Evolutionary conservation across 2,888 invertebrate species (phyloP), one percentile per base, ranked within the genome.

Genomic region (Eilema depressum): DNA sequence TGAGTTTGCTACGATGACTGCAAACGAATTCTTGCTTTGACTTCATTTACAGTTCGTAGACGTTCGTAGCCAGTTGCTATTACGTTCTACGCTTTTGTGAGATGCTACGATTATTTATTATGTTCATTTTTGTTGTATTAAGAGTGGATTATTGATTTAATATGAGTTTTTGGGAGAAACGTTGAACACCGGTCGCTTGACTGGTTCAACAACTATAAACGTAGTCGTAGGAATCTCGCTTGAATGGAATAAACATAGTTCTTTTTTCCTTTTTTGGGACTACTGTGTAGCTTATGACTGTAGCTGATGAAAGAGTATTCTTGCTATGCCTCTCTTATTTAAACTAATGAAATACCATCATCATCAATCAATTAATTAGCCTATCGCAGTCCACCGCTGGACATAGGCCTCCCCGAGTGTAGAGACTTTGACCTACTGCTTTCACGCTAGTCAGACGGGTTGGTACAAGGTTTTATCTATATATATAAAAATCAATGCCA

Each of bases 11-110:
- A 69, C 73, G 69, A 78, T 78, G 78, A 75, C 78, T 75, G 76
- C 73, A 73, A 77, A 68, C 62, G 53, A 75, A 80, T 81, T 74
- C 77, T 79, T 75, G 79, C 73, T 76, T 71, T 68, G 72, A 78
- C 72, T 78, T 80, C 70, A 71, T 74, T 65, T 61, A 33, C n/a
- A 69, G 30, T 69, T 69, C 69, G 70, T 70, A 66, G 66, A 61
- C 25, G 56, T 41, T 66, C 41, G 70, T 66, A 70, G 61, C 66
- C 10, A 30, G 33, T 47, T 61, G 30, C 47, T 63, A 47, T 17
- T 20, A 59, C 37, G 25, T n/a, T 30, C 65, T 63, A 63, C 63
- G 57, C 37, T 25, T 56, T 57, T 68, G 30, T 66, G 25, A 59
- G 53, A 57, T 33, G 37, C 57, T 61, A 67, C n/a, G 47, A 61